Percentiles rank a stretch among this genome's conserved stretches.
Evolutionary conservation across 2,797 vertebrate genomes (phyloP).

Genomic region (Spea hammondii): DNA sequence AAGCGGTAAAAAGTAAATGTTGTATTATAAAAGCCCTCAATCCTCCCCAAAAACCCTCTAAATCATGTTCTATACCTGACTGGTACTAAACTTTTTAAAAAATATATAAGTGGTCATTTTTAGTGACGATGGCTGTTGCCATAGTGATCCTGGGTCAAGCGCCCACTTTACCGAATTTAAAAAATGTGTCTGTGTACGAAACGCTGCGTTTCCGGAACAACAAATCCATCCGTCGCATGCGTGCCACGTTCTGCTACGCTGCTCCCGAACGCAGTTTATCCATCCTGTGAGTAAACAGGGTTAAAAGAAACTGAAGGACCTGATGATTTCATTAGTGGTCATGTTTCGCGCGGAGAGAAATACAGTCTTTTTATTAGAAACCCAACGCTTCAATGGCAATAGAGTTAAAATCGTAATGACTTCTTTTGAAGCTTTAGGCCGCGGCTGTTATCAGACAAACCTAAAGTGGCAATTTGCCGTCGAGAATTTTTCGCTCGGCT

Average conservation of each 20-base stretch:
- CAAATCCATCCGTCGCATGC: background rate
- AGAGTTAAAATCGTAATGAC: conserved; percentile 40
- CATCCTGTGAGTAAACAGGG: conserved; percentile 1
- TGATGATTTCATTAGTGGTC: conserved; percentile 12
- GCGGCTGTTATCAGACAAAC: conserved; percentile 32
- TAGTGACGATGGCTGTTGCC: too few relatives aligned
- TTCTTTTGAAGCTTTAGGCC: conserved; percentile 39
- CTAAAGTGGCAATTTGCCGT: conserved; percentile 43
- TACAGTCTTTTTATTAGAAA: conserved; percentile 5
- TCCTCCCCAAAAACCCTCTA: too few relatives aligned
- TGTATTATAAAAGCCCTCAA: too few relatives aligned
- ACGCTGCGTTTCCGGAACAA: too few relatives aligned
- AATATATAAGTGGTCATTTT: too few relatives aligned
- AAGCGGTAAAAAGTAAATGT: too few relatives aligned
- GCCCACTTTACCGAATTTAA: too few relatives aligned
- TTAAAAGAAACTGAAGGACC: conserved; percentile 12
- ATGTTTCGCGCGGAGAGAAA: background rate
- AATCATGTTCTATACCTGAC: too few relatives aligned
- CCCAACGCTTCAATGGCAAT: conserved; percentile 1
- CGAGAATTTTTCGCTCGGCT: conserved; percentile 16
- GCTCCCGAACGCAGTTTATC: background rate
- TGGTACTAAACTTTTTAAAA: too few relatives aligned
- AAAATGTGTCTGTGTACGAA: too few relatives aligned
- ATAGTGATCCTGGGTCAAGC: too few relatives aligned
- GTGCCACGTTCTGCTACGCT: background rate